These are phyloP conservation scores for Tamandua tetradactyla DNA, from an alignment of 2,797 vertebrate genomes.

Conservation along the genomic window DNA sequence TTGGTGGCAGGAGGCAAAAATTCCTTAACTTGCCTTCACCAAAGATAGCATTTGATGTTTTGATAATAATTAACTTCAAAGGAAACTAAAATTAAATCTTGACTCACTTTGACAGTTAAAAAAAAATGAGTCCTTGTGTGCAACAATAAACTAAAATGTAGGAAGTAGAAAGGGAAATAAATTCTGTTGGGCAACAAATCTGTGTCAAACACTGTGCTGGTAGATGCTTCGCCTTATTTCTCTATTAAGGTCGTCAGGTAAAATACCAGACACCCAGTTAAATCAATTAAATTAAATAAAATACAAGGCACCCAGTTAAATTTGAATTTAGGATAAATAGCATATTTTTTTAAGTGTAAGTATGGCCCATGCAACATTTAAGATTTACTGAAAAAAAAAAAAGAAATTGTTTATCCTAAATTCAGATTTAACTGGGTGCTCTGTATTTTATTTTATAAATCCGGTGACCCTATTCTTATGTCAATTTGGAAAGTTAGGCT, in stretches of 20 bases:
- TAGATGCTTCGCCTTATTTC: not conserved
- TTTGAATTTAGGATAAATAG: not conserved
- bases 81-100: constrained; percentile 13
- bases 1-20: not conserved
- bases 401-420: not conserved
- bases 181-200: not conserved
- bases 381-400: too few species aligned
- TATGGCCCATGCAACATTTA: not conserved
- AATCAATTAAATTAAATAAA: too few species aligned
- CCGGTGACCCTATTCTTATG: not conserved
- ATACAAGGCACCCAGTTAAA: not conserved
- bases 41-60: not conserved
- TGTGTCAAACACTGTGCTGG: not conserved
- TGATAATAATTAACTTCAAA: not conserved
- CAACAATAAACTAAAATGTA: not conserved
- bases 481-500: not conserved
- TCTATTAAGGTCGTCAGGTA: not conserved
- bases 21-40: not conserved
- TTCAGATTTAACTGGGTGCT: not conserved
- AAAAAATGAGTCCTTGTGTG: not conserved
- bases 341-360: not conserved
- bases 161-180: not conserved
- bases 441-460: not conserved
- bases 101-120: not conserved
- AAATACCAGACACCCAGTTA: not conserved